These are phyloP conservation scores for Heteractis magnifica DNA, from an alignment of 92 coral and sea anemone species.

Conservation along the genomic window DNA sequence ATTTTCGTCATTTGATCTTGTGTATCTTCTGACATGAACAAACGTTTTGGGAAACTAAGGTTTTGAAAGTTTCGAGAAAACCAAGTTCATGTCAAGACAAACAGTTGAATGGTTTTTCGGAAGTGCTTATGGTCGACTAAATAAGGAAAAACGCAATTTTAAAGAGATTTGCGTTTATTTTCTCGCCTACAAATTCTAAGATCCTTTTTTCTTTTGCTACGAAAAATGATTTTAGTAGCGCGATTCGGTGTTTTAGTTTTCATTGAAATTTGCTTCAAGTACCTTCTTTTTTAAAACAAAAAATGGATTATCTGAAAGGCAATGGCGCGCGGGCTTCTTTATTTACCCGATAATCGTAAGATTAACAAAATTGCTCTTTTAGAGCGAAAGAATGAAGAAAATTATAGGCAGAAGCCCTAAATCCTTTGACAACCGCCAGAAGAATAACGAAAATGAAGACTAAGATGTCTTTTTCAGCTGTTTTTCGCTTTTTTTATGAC, in stretches of 20 bases:
- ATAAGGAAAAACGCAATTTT: not conserved
- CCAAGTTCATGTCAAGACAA: not conserved
- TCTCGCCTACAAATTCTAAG: not conserved
- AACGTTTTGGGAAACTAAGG: not conserved
- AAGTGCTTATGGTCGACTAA: not conserved
- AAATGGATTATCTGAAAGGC: not conserved
- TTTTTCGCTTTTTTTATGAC: not conserved
- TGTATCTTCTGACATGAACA: not conserved
- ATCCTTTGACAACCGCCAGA: not conserved
- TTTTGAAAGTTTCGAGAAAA: not conserved
- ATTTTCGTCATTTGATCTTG: conserved; percentile 12
- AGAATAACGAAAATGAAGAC: not conserved
- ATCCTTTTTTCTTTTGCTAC: not conserved
- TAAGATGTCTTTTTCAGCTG: not conserved
- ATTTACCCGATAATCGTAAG: not conserved
- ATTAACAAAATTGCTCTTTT: not conserved
- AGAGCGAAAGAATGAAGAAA: not conserved
- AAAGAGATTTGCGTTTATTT: not conserved
- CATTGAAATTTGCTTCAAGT: not conserved
- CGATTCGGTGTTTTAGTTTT: not conserved
- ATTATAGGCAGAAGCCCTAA: not conserved
- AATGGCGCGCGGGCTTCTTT: not conserved
- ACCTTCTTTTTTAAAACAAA: not conserved
- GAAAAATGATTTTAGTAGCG: not conserved
- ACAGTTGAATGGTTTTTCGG: not conserved